phyloP scores from a whole-genome alignment of 1,140 invertebrate genomes.

The Bradynema listronoti region DNA sequence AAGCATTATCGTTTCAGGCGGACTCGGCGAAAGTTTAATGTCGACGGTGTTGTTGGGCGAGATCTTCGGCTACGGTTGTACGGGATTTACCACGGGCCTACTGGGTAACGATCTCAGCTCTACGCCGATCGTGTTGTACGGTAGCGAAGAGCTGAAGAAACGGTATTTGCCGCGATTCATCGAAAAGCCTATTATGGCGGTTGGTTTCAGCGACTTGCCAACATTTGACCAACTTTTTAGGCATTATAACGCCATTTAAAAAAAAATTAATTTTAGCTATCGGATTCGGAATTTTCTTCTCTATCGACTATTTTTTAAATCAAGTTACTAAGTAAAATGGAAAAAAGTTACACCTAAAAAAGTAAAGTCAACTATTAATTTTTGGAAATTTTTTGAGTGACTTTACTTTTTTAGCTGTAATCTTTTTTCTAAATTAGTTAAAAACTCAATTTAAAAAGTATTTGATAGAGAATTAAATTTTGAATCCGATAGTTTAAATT shows the following conservation, averaged over 20 bases:
- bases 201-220: too few species aligned
- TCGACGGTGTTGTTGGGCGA: background rate
- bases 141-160: conserved; percentile 10
- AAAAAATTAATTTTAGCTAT: too few species aligned
- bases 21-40: background rate
- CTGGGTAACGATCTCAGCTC: conserved; percentile 19
- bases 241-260: too few species aligned
- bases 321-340: background rate
- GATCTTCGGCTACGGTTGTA: conserved; percentile 13
- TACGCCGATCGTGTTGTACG: conserved; percentile 7
- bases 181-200: conserved; percentile 14
- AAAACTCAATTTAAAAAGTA: background rate
- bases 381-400: too few species aligned
- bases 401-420: too few species aligned
- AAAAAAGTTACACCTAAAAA: background rate
- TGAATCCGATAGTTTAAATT: background rate
- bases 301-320: conserved; percentile 5
- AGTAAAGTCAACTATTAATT: too few species aligned
- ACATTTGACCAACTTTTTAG: too few species aligned
- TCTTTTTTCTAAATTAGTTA: background rate
- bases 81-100: conserved; percentile 6
- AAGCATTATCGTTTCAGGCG: background rate
- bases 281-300: too few species aligned
- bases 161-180: conserved; percentile 15
- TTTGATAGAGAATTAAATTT: background rate